A percentile compares a stretch with the other conserved stretches of the same genome.
phyloP scores from a whole-genome alignment of 2,888 invertebrate genomes.

The Vandiemenella viatica region DNA sequence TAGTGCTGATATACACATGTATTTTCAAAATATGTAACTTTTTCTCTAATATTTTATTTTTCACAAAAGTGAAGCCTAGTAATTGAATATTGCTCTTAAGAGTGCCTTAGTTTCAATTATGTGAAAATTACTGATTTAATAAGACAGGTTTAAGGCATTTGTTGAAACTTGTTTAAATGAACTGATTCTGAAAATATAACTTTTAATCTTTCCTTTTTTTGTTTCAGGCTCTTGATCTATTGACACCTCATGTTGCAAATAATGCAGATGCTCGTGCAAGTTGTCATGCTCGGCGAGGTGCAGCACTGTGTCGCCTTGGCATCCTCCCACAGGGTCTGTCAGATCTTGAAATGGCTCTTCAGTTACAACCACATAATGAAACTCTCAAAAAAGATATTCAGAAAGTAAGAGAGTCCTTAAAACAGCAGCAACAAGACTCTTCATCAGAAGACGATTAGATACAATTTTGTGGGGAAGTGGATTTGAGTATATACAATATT shows the following conservation, averaged over 20 bases:
- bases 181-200: background rate
- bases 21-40: background rate
- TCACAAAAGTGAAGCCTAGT: background rate
- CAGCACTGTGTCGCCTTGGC: slow-evolving; percentile 54
- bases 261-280: slow-evolving; percentile 55
- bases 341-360: slow-evolving; percentile 59
- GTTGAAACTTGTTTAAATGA: background rate
- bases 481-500: no score
- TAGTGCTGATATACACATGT: background rate
- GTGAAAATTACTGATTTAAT: background rate
- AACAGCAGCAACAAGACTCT: background rate
- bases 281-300: slow-evolving; percentile 59
- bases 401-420: slow-evolving; percentile 20
- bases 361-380: slow-evolving; percentile 46
- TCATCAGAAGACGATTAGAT: background rate
- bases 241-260: slow-evolving; percentile 53
- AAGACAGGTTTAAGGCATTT: background rate
- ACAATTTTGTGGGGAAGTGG: no score
- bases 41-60: background rate
- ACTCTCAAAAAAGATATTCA: slow-evolving; percentile 41
- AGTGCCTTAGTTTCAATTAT: background rate
- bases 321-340: slow-evolving; percentile 51
- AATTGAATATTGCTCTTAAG: background rate
- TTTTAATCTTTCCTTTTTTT: background rate
- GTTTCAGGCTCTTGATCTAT: slow-evolving; percentile 53